A percentile compares a stretch with the other conserved stretches of the same genome.
phyloP scores from a whole-genome alignment of 2,113 vertebrate species.

The Chauna torquata region DNA sequence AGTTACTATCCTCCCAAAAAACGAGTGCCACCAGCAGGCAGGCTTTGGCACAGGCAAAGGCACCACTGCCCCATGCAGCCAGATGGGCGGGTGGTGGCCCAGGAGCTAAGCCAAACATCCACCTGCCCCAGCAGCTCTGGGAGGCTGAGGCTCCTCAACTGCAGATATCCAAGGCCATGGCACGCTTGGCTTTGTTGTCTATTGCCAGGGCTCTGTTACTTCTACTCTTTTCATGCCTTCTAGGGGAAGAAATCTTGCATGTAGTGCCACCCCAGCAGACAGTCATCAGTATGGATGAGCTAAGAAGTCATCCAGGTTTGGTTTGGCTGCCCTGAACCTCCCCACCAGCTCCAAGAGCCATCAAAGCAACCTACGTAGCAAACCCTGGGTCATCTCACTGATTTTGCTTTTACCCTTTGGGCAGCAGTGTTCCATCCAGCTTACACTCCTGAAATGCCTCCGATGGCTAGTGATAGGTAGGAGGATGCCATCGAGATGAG shows the following conservation, averaged over 20 bases:
- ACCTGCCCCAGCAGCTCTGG: accelerated
- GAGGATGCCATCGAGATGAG: not conserved
- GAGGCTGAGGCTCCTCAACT: not conserved
- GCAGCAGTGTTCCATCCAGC: not conserved
- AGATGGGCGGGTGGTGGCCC: not conserved
- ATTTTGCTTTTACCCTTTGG: not conserved
- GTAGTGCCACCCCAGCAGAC: not conserved
- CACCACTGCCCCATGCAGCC: not conserved
- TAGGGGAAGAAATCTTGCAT: not conserved
- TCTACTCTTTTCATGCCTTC: not conserved
- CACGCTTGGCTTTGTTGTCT: not conserved
- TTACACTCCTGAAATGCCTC: not conserved
- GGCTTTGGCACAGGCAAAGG: not conserved
- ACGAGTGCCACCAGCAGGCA: not conserved
- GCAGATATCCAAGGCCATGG: not conserved
- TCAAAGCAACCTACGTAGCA: not conserved
- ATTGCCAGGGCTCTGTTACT: not conserved
- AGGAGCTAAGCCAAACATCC: not conserved
- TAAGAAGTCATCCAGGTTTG: not conserved
- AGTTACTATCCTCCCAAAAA: not conserved
- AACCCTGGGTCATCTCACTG: not conserved
- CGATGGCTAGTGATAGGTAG: not conserved
- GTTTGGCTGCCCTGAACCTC: not conserved
- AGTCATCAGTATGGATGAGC: not conserved
- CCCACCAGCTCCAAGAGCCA: not conserved